Conservation (phyloP, 2,113 vertebrate genomes). For the Zosterops borbonicus region DNA sequence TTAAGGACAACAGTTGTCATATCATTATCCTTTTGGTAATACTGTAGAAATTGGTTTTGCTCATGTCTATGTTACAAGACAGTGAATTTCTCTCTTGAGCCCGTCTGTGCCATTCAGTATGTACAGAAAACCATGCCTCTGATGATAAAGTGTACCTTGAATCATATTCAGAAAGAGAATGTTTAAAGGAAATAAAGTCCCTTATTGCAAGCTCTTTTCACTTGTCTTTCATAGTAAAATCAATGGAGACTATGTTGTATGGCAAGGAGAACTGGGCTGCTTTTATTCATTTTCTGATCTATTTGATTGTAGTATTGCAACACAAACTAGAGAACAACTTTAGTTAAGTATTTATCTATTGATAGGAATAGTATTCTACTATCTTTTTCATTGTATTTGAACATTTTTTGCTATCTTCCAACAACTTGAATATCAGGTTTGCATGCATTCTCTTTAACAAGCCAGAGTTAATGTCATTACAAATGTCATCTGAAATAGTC, state of each 20-base stretch:
- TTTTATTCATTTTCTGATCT: neutral
- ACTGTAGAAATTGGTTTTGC: neutral
- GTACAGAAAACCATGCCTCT: neutral
- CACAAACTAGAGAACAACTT: neutral
- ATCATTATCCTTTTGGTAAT: neutral
- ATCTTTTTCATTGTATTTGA: neutral
- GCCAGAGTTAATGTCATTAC: neutral
- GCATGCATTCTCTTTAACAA: neutral
- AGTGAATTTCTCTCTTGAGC: neutral
- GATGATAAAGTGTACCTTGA: neutral
- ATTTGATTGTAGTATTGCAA: neutral
- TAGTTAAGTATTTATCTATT: neutral
- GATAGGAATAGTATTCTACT: neutral
- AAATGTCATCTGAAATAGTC: neutral
- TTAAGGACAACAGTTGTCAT: neutral
- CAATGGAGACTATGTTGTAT: neutral
- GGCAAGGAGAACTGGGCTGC: neutral
- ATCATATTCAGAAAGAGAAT: neutral
- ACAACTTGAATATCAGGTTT: neutral
- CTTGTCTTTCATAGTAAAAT: neutral
- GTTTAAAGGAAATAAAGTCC: neutral
- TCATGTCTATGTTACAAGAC: neutral
- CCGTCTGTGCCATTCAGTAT: neutral
- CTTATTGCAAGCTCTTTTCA: neutral
- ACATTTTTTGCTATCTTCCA: neutral